phyloP scores from a whole-genome alignment of 2,797 vertebrate genomes.

The Pantherophis vulpinus region DNA sequence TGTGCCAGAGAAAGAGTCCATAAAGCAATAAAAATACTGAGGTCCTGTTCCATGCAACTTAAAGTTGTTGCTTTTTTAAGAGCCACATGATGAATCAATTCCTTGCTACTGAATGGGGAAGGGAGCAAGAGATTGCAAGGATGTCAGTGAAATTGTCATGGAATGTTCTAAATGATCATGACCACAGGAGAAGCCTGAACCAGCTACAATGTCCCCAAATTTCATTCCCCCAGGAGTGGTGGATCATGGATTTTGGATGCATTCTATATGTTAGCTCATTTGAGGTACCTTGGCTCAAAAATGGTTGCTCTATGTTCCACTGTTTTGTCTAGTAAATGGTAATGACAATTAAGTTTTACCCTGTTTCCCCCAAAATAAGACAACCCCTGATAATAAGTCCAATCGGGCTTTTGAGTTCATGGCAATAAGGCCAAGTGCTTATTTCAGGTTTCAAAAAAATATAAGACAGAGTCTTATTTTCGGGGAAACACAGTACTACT shows the following conservation, averaged over 20 bases:
- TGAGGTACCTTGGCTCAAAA: neutral
- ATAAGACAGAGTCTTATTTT: too few species aligned
- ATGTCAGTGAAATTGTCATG: neutral
- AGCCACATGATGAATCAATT: neutral
- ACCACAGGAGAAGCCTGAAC: neutral
- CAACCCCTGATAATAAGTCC: too few species aligned
- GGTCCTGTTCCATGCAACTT: neutral
- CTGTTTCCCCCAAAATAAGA: too few species aligned
- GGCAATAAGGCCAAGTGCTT: too few species aligned
- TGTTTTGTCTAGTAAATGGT: slow-evolving; percentile 38
- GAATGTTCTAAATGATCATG: neutral
- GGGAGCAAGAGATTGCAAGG: neutral
- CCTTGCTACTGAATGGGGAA: neutral
- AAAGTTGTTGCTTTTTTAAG: neutral
- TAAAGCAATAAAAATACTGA: neutral
- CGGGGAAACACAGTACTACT: too few species aligned
- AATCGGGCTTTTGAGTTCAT: too few species aligned
- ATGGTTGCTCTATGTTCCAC: neutral
- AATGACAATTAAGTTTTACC: neutral
- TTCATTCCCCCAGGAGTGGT: neutral
- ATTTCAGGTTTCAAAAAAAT: too few species aligned
- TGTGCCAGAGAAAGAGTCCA: neutral
- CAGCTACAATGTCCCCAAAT: neutral
- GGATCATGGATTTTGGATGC: neutral
- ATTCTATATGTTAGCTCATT: neutral